Conservation (phyloP, 2,113 vertebrate species). For the Ctenodactylus gundi region DNA sequence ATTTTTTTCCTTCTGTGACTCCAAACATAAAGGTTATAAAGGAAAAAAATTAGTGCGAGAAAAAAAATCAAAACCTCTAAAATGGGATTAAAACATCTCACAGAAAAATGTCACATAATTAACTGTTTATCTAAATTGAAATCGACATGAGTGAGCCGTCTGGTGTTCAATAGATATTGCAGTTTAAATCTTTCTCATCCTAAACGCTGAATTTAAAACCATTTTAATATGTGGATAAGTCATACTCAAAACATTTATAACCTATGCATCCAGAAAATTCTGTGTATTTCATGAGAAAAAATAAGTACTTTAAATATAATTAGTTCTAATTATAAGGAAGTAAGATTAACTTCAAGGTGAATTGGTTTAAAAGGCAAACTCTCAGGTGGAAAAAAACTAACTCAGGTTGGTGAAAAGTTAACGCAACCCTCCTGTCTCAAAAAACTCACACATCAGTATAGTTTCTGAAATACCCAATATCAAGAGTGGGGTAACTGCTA, state of each 20-base stretch:
- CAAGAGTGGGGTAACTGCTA: background rate
- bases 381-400: background rate
- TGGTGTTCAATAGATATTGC: constrained; percentile 24
- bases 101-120: background rate
- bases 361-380: background rate
- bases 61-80: constrained; percentile 18
- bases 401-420: background rate
- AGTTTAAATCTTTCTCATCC: constrained; percentile 1
- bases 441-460: background rate
- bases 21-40: background rate
- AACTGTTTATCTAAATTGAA: constrained; percentile 6
- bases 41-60: background rate
- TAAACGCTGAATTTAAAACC: constrained; percentile 9
- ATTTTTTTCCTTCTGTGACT: background rate
- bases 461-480: background rate
- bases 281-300: constrained; percentile 22
- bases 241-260: background rate
- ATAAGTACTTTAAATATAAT: background rate
- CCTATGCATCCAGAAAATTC: constrained; percentile 3
- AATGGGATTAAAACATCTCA: constrained; percentile 1
- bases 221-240: background rate
- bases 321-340: background rate
- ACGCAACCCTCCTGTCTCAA: background rate
- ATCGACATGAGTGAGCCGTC: constrained; percentile 12
- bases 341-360: background rate